These are phyloP conservation scores for Sphyrna mokarran DNA, from an alignment of 2,113 vertebrate species.

Conservation along the genomic window DNA sequence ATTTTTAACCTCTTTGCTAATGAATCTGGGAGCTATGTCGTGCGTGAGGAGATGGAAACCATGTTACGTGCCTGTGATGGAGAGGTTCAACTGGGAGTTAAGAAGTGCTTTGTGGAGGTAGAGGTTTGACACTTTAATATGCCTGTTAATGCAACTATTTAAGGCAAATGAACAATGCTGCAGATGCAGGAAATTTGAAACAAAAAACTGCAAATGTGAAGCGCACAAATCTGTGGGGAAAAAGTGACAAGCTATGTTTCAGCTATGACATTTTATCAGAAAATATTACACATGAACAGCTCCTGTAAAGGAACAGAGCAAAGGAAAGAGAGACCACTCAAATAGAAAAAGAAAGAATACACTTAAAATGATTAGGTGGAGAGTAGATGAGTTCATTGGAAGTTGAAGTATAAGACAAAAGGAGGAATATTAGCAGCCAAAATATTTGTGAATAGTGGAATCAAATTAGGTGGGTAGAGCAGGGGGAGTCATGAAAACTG, in stretches of 20 bases:
- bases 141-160: fast-evolving
- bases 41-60: slow-evolving; percentile 89
- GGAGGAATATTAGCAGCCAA: not conserved
- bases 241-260: not conserved
- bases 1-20: slow-evolving; percentile 96
- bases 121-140: not conserved
- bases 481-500: not conserved
- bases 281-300: not conserved
- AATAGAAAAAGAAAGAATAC: not conserved
- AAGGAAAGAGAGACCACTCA: not conserved
- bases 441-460: not conserved
- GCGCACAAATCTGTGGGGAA: not conserved
- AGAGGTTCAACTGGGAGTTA: slow-evolving; percentile 80
- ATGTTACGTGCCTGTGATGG: slow-evolving; percentile 87
- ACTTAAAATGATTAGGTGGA: not conserved
- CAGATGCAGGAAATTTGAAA: not conserved
- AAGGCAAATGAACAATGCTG: not conserved
- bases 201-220: not conserved
- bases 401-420: not conserved
- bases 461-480: slow-evolving; percentile 39
- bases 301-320: not conserved
- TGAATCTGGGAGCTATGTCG: slow-evolving; percentile 82
- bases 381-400: not conserved
- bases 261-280: not conserved
- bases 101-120: slow-evolving; percentile 90